phyloP scores from a whole-genome alignment of 2,888 invertebrate species.

The Melieria picta region DNA sequence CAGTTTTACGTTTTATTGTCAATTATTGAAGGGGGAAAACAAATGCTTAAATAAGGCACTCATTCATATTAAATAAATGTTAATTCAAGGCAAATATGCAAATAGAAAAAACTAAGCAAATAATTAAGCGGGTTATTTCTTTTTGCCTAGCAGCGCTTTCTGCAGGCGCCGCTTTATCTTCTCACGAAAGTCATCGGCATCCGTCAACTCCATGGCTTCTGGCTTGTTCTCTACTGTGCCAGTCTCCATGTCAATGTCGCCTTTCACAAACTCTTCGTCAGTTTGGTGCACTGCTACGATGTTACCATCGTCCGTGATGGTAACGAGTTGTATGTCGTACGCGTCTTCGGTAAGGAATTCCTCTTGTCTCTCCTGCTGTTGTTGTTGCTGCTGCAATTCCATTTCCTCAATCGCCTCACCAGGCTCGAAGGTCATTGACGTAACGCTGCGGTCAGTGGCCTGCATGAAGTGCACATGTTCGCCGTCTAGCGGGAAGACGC shows the following conservation, averaged over 20 bases:
- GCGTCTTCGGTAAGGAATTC: constrained; percentile 1
- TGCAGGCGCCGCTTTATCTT: constrained; percentile 63
- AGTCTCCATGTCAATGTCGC: constrained; percentile 16
- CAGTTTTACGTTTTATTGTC: no score
- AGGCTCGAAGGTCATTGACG: constrained; percentile 57
- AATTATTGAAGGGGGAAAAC: no score
- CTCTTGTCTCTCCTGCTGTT: constrained; percentile 33
- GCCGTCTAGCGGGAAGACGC: constrained; percentile 59
- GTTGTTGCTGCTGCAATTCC: constrained; percentile 24
- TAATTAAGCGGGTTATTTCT: constrained; percentile 46
- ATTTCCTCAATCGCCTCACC: constrained; percentile 45
- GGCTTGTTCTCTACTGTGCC: background rate
- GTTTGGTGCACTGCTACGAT: constrained; percentile 9
- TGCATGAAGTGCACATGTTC: constrained; percentile 62
- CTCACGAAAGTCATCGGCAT: constrained; percentile 60
- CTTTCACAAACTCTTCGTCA: constrained; percentile 3
- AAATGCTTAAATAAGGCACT: no score
- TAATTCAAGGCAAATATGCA: no score
- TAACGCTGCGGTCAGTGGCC: constrained; percentile 62
- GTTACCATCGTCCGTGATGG: constrained; percentile 10
- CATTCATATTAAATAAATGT: no score
- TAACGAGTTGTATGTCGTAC: constrained; percentile 16
- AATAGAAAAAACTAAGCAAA: no score
- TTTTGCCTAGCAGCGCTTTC: constrained; percentile 59
- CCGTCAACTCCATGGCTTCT: constrained; percentile 17